phyloP scores from a whole-genome alignment of 2,113 vertebrate species.

The Phalacrocorax carbo region DNA sequence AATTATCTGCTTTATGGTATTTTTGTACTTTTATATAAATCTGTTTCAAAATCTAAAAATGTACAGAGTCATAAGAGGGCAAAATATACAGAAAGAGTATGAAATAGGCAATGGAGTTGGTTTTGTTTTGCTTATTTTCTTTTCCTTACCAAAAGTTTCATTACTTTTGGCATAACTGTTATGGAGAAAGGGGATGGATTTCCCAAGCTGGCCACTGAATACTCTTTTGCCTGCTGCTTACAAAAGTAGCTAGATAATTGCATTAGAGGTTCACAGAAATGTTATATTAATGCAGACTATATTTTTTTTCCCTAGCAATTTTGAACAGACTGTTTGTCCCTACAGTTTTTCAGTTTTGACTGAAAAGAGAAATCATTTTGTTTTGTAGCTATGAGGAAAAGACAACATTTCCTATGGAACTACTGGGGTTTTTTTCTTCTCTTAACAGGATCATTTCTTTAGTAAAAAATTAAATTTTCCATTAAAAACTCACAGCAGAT shows the following conservation, averaged over 20 bases:
- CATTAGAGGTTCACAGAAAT: neutral
- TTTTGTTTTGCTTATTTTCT: neutral
- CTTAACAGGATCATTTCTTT: neutral
- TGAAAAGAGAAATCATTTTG: neutral
- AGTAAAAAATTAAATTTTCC: neutral
- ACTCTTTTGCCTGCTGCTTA: neutral
- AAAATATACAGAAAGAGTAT: neutral
- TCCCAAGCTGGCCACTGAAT: neutral
- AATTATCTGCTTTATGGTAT: neutral
- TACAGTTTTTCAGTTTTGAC: conserved; percentile 10
- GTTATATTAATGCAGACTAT: neutral
- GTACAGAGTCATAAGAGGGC: neutral
- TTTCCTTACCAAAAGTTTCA: neutral
- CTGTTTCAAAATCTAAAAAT: neutral
- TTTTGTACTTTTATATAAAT: neutral
- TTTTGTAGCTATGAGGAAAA: neutral
- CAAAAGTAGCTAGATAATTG: neutral
- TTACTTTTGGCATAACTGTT: neutral
- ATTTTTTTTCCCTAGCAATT: conserved; percentile 1
- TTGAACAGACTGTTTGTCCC: neutral
- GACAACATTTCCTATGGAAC: neutral
- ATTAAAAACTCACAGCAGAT: neutral
- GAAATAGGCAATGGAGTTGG: neutral
- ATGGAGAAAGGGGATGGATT: neutral
- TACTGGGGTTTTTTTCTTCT: neutral